Evolutionary conservation across 2,797 vertebrate genomes (phyloP), one percentile per base, ranked within the genome.

Genomic region (Falco biarmicus): DNA sequence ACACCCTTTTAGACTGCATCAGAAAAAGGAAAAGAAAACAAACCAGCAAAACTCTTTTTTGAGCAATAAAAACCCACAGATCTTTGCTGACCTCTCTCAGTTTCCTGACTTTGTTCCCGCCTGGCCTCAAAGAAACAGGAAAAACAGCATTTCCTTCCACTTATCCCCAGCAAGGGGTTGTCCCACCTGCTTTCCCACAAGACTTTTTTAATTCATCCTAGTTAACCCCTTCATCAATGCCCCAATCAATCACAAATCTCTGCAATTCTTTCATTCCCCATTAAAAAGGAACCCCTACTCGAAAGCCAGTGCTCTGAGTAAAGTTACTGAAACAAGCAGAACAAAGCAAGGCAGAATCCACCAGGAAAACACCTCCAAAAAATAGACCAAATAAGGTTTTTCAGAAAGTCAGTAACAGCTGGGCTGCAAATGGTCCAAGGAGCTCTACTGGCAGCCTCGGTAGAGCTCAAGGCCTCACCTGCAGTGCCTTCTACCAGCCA

Each of bases 31-130:
- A 56, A 64, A 54, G 5, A n/a, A 80, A 77, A 89, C 31, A 82
- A 84, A 47, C 2, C 25, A 84, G 37, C 47, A 76, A 68, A 77
- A 48, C 9, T 20, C 37, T 83, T 85, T 82, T 29, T 51, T 68
- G 73, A 93, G 47, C 59, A 71, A 86, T 34, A 86, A 88, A 56
- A 9, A 7, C 2, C 4, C 59, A 57, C 1, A 2, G 74, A 68
- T 66, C 59, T 88, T 83, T 82, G 26, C 61, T 79, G 83, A 78
- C 50, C 16, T 75, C 76, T 51, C 86, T 54, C 65, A 69, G 50
- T 43, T 96, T 96, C 92, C 93, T 94, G 90, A 61, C 76, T 94
- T 88, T 93, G 87, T 76, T 94, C 47, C 85, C 69, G 41, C 22
- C 75, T 75, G 77, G 81, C 43, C 34, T 73, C 89, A 91, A 88